Conservation (phyloP, 2,113 vertebrate genomes). For the Microtus ochrogaster region DNA sequence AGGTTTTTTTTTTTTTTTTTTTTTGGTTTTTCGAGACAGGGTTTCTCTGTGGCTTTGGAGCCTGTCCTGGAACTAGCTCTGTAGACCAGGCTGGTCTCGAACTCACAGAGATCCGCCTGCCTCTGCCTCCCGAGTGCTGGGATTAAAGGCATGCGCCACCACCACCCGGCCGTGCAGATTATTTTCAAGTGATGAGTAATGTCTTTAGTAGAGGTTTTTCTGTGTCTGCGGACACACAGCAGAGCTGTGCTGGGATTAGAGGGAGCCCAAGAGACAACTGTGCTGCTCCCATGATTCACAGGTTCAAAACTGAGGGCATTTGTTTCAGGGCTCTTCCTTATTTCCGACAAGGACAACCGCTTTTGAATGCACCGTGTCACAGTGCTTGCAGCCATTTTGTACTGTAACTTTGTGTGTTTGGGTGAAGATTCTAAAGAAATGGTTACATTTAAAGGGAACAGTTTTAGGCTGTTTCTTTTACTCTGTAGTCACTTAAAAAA, state of each 20-base stretch:
- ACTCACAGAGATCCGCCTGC: no score
- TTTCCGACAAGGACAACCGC: neutral
- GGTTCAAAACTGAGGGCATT: neutral
- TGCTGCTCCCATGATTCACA: neutral
- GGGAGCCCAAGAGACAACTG: neutral
- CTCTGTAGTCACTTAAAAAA: neutral
- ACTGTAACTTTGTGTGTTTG: neutral
- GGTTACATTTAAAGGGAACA: neutral
- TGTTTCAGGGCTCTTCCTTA: neutral
- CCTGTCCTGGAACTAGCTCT: no score
- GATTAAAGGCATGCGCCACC: no score
- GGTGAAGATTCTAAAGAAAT: neutral
- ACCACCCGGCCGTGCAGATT: neutral
- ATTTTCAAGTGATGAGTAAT: conserved; percentile 18
- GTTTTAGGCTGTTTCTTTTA: neutral
- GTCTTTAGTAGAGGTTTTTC: neutral
- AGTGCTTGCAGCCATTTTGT: neutral
- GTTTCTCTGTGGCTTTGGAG: no score
- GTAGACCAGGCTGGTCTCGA: no score
- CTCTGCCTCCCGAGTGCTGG: no score
- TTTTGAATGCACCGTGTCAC: neutral
- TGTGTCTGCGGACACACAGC: neutral
- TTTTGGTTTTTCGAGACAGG: no score
- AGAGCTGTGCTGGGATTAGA: conserved; percentile 34
- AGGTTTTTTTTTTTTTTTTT: no score